phyloP scores from a whole-genome alignment of 2,888 invertebrate species.

The Perdita meconis region DNA sequence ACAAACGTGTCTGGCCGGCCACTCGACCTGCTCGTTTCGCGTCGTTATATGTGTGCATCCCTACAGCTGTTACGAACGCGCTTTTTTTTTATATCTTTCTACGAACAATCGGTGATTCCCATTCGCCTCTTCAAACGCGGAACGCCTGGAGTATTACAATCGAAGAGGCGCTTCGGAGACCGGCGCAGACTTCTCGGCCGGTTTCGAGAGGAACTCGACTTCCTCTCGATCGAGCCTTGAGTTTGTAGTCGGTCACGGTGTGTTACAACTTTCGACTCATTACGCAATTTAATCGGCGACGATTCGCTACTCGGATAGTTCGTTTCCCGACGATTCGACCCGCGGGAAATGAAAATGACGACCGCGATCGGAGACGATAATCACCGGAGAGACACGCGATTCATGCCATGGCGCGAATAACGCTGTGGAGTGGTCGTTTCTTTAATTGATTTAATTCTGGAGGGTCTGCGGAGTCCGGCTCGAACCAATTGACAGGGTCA shows the following conservation, averaged over 20 bases:
- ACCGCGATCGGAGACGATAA: conserved; percentile 27
- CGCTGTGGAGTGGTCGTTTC: conserved; percentile 48
- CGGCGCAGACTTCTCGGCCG: too few relatives aligned
- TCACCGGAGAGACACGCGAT: conserved; percentile 29
- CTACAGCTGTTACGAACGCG: conserved; percentile 24
- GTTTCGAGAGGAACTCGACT: not conserved
- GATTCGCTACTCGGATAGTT: not conserved
- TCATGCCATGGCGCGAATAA: conserved; percentile 52
- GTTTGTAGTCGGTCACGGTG: not conserved
- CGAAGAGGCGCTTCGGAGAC: too few relatives aligned
- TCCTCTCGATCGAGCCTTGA: not conserved
- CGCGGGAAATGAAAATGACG: conserved; percentile 11
- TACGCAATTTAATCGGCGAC: conserved; percentile 1
- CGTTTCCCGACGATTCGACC: not conserved
- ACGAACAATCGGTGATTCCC: too few relatives aligned
- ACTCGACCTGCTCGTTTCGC: conserved; percentile 29
- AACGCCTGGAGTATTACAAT: too few relatives aligned
- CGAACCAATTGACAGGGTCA: conserved; percentile 74
- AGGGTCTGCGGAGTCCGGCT: conserved; percentile 57
- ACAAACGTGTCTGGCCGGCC: conserved; percentile 26
- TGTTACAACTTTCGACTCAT: not conserved
- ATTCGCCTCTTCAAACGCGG: too few relatives aligned
- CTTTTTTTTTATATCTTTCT: not conserved
- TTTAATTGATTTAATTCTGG: conserved; percentile 72
- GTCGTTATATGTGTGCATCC: conserved; percentile 38